Conservation (phyloP, 2,888 invertebrate genomes). For the Drosophila limbata region DNA sequence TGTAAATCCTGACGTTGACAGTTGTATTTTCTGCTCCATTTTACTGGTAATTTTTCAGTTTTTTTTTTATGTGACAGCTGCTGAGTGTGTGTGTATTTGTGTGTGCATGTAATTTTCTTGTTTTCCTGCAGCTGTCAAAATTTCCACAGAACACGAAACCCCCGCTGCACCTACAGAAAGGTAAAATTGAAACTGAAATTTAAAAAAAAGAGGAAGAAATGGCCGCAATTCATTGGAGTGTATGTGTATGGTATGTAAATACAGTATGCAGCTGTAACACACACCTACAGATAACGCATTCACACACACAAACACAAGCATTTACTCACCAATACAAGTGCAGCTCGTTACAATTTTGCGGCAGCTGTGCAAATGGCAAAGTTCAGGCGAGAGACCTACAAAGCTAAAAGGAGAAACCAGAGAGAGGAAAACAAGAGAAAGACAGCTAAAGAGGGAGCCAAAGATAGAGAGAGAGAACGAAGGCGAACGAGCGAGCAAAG, state of each 20-base stretch:
- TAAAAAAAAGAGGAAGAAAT: slow-evolving; percentile 50
- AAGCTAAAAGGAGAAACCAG: slow-evolving; percentile 23
- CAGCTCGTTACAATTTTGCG: slow-evolving; percentile 57
- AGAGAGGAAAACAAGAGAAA: slow-evolving; percentile 11
- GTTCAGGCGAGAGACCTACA: slow-evolving; percentile 63
- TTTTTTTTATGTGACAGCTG: slow-evolving; percentile 40
- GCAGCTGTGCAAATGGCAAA: slow-evolving; percentile 72
- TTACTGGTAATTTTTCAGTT: slow-evolving; percentile 38
- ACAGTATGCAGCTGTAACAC: slow-evolving; percentile 38
- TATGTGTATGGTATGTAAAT: slow-evolving; percentile 15
- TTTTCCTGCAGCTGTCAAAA: slow-evolving; percentile 66
- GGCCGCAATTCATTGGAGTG: slow-evolving; percentile 39
- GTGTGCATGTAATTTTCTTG: slow-evolving; percentile 43
- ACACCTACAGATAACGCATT: slow-evolving; percentile 39
- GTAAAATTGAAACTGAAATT: slow-evolving; percentile 66
- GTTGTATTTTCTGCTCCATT: slow-evolving; percentile 64
- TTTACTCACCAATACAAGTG: slow-evolving; percentile 19
- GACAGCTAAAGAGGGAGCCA: slow-evolving; percentile 4
- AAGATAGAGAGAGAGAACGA: slow-evolving; percentile 7
- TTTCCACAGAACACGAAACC: slow-evolving; percentile 38
- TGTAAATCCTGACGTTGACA: slow-evolving; percentile 65
- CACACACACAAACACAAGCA: slow-evolving; percentile 27
- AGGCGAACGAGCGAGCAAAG: slow-evolving; percentile 14
- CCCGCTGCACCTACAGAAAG: slow-evolving; percentile 33
- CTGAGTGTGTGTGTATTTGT: slow-evolving; percentile 22